Conservation (phyloP, 2,797 vertebrate species). For the Manis crassicaudata region DNA sequence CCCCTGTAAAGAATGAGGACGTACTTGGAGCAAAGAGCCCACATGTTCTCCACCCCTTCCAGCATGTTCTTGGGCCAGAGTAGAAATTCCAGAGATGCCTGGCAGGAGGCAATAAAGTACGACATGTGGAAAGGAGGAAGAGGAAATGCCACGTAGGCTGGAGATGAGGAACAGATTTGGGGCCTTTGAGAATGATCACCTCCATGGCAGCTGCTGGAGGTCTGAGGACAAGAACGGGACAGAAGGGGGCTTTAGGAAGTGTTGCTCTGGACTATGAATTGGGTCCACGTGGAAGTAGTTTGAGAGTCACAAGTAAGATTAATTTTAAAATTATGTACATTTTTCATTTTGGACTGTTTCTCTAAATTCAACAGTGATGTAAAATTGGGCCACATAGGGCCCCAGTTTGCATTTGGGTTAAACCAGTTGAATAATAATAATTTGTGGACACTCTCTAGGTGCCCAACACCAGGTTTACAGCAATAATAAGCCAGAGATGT, state of each 20-base stretch:
- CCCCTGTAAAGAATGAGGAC: background rate
- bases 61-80: background rate
- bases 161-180: slow-evolving; percentile 7
- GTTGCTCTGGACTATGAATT: background rate
- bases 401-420: background rate
- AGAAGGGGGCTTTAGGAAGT: no score
- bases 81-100: slow-evolving; percentile 57
- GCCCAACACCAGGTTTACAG: background rate
- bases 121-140: slow-evolving; percentile 21
- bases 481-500: background rate
- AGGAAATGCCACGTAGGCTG: background rate
- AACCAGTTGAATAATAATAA: background rate
- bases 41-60: background rate
- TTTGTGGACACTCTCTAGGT: no score
- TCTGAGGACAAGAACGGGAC: background rate
- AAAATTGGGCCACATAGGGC: background rate
- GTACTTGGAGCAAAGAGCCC: background rate
- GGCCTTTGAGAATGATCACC: background rate
- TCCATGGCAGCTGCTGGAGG: background rate
- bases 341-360: background rate
- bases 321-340: background rate
- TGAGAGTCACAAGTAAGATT: background rate
- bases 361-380: background rate
- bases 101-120: background rate
- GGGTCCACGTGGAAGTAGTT: background rate